phyloP scores from a whole-genome alignment of 2,888 invertebrate species.

The Caenorhabditis drosophilae region DNA sequence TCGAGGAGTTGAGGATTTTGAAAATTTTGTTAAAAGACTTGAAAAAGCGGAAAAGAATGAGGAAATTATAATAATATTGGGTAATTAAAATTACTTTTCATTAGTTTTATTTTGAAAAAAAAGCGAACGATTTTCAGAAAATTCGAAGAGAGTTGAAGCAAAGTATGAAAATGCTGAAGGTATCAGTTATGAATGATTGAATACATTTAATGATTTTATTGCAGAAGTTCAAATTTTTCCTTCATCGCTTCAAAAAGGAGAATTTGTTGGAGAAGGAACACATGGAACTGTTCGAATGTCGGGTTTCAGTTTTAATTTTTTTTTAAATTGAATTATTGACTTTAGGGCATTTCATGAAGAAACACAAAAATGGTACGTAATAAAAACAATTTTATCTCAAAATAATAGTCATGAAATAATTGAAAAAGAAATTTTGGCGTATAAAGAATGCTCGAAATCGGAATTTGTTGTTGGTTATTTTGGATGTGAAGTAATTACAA shows the following conservation, averaged over 20 bases:
- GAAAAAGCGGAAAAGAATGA: constrained; percentile 17
- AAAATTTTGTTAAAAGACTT: constrained; percentile 10
- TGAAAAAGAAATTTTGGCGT: constrained; percentile 32
- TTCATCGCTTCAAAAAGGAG: constrained; percentile 20
- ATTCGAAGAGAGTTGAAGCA: not conserved
- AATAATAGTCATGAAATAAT: constrained; percentile 15
- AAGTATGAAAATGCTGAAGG: not conserved
- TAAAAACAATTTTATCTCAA: constrained; percentile 25
- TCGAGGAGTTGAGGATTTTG: constrained; percentile 23
- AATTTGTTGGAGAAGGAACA: constrained; percentile 22
- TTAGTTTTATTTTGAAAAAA: no score
- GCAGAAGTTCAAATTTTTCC: constrained; percentile 11
- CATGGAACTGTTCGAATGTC: constrained; percentile 29
- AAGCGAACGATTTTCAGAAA: no score
- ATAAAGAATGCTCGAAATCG: constrained; percentile 28
- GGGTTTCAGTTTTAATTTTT: not conserved
- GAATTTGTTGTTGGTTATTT: constrained; percentile 20
- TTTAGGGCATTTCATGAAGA: constrained; percentile 21
- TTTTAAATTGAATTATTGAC: not conserved
- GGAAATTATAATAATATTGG: constrained; percentile 21
- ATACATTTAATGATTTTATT: not conserved
- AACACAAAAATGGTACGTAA: constrained; percentile 33
- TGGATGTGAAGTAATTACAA: constrained; percentile 18
- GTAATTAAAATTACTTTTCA: no score
- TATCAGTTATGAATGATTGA: not conserved